phyloP scores from a whole-genome alignment of 2,113 vertebrate genomes.

The Antechinus stuartii region DNA sequence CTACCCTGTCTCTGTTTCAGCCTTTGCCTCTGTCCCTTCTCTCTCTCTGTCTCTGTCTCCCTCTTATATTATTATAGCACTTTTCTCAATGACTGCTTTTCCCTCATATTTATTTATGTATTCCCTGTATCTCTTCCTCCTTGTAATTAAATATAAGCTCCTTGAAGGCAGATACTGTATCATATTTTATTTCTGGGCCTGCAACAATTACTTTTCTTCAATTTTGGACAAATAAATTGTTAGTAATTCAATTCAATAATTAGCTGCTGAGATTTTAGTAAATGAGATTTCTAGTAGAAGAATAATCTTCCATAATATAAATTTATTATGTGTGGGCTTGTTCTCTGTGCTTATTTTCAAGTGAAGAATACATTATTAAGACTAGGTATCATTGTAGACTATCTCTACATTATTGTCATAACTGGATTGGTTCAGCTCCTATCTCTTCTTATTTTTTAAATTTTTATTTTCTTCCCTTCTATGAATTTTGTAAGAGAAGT shows the following conservation, averaged over 20 bases:
- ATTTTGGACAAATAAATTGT: neutral
- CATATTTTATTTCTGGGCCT: neutral
- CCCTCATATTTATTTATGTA: slow-evolving; percentile 4
- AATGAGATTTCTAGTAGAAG: neutral
- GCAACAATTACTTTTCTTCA: neutral
- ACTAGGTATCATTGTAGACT: neutral
- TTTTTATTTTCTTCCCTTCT: neutral
- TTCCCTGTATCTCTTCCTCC: neutral
- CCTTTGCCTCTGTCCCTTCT: no score
- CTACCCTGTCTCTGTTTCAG: no score
- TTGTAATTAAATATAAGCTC: neutral
- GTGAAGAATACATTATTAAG: neutral
- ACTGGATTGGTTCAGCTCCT: neutral
- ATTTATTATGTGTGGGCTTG: no score
- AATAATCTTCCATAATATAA: neutral
- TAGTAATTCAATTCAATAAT: neutral
- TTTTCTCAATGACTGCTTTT: neutral
- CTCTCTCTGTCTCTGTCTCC: neutral
- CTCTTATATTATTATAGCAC: neutral
- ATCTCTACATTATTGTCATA: neutral
- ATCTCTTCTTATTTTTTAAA: neutral
- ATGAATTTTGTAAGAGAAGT: neutral
- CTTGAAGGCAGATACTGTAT: neutral
- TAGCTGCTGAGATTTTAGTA: neutral
- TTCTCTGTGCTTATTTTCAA: neutral